Evolutionary conservation across 1,140 invertebrate species (phyloP).

Genomic region (Diabrotica virgifera): DNA sequence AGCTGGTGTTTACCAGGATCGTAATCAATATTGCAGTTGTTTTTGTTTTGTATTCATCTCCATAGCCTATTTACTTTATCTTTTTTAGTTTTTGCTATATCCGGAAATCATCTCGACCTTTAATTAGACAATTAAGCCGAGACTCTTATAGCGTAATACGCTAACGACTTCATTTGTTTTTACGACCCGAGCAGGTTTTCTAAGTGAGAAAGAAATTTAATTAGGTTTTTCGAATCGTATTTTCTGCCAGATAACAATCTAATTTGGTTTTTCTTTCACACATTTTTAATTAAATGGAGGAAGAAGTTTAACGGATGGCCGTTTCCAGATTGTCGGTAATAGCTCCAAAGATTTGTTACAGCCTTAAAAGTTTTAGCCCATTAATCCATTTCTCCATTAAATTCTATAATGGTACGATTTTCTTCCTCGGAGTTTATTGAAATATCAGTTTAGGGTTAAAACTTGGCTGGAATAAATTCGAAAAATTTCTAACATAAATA

Average conservation of each 20-base stretch:
- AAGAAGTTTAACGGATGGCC: constrained; percentile 1
- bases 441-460: too few species aligned
- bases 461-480: too few species aligned
- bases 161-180: constrained; percentile 19
- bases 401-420: background rate
- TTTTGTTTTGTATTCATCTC: background rate
- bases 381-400: background rate
- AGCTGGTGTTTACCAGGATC: too few species aligned
- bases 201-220: constrained; percentile 19
- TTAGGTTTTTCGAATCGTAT: constrained; percentile 17
- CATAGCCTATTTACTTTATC: background rate
- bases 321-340: constrained; percentile 2
- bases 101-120: background rate
- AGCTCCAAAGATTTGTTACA: constrained; percentile 2
- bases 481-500: too few species aligned
- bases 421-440: background rate
- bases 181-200: constrained; percentile 12
- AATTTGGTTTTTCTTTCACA: constrained; percentile 13
- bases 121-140: constrained; percentile 17
- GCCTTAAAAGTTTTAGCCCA: background rate
- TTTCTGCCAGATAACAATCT: constrained; percentile 12
- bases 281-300: constrained; percentile 18
- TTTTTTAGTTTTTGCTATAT: background rate
- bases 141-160: constrained; percentile 12
- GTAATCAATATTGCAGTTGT: too few species aligned